Conservation (phyloP, 2,113 vertebrate species). For the Platichthys flesus region DNA sequence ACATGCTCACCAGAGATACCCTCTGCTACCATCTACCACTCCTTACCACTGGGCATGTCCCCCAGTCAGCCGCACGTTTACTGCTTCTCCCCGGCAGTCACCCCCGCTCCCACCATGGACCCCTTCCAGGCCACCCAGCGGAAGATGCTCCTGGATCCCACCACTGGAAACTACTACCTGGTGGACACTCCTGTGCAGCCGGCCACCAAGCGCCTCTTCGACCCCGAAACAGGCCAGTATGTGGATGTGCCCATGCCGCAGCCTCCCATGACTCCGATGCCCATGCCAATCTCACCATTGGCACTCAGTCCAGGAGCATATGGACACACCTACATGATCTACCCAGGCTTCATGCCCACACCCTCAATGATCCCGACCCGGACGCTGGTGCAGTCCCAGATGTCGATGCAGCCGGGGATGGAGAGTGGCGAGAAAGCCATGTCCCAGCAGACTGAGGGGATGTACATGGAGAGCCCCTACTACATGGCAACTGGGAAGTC, state of each 20-base stretch:
- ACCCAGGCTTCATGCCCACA: constrained; percentile 89
- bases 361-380: constrained; percentile 82
- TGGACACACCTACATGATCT: constrained; percentile 92
- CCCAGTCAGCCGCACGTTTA: constrained; percentile 81
- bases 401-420: constrained; percentile 73
- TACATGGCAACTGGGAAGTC: constrained; percentile 87
- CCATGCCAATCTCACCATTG: constrained; percentile 82
- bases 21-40: constrained; percentile 83
- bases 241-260: constrained; percentile 91
- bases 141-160: constrained; percentile 94
- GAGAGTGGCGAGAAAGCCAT: constrained; percentile 42
- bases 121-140: constrained; percentile 88
- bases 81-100: constrained; percentile 86
- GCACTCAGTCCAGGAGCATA: constrained; percentile 88
- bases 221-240: constrained; percentile 95
- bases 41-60: constrained; percentile 75
- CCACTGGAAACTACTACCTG: constrained; percentile 93
- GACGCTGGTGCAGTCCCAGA: constrained; percentile 80
- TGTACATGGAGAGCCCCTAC: constrained; percentile 88
- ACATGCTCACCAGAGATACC: constrained; percentile 77
- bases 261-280: constrained; percentile 79
- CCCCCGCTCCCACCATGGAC: constrained; percentile 77
- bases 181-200: constrained; percentile 92
- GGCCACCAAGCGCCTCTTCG: constrained; percentile 89
- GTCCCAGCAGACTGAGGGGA: constrained; percentile 64